phyloP scores from a whole-genome alignment of 2,888 invertebrate genomes.

The Pollenia griseotomentosa region DNA sequence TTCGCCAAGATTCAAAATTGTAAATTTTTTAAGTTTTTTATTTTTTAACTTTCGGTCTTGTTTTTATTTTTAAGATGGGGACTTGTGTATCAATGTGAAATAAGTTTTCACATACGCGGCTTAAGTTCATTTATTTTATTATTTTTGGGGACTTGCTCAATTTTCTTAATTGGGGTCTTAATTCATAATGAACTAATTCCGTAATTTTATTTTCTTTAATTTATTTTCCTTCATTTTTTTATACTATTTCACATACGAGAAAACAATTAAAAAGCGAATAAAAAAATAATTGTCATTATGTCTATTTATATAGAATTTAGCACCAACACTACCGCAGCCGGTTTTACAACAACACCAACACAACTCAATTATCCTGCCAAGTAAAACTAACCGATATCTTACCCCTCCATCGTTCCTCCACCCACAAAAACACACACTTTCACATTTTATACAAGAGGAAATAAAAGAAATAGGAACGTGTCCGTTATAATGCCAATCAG shows the following conservation, averaged over 20 bases:
- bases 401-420: not conserved
- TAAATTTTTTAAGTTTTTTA: too few relatives aligned
- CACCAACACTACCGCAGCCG: conserved; percentile 13
- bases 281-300: conserved; percentile 15
- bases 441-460: not conserved
- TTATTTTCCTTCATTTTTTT: too few relatives aligned
- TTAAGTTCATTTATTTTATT: too few relatives aligned
- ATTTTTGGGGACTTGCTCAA: too few relatives aligned
- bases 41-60: too few relatives aligned
- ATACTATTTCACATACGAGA: not conserved
- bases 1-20: too few relatives aligned
- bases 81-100: too few relatives aligned
- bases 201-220: too few relatives aligned
- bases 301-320: conserved; percentile 28
- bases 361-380: conserved; percentile 19
- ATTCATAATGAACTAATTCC: too few relatives aligned
- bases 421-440: not conserved
- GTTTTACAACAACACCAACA: conserved; percentile 15
- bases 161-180: too few relatives aligned
- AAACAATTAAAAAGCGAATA: not conserved
- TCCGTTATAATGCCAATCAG: conserved; percentile 55
- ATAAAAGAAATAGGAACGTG: conserved; percentile 24
- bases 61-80: too few relatives aligned
- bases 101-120: too few relatives aligned
- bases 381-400: conserved; percentile 23